phyloP scores from a whole-genome alignment of 2,797 vertebrate genomes.

The Enoplosus armatus region DNA sequence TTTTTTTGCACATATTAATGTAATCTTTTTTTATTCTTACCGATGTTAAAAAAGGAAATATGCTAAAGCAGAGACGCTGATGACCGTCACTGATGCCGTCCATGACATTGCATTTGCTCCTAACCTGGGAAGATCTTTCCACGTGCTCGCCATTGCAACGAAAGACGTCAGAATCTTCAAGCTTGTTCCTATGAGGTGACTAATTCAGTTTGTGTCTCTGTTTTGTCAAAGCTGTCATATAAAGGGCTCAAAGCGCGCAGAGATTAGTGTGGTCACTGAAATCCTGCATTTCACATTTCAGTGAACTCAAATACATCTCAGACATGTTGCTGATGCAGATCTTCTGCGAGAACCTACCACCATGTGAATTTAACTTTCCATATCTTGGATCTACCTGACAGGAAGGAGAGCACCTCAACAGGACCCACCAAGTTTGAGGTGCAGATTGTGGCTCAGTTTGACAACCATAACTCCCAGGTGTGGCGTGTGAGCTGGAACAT shows the following conservation, averaged over 20 bases:
- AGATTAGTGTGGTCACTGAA: neutral
- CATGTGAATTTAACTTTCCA: neutral
- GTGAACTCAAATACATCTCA: too few relatives aligned
- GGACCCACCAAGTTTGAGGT: slow-evolving; percentile 96
- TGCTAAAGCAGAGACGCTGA: slow-evolving; percentile 94
- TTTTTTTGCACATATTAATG: too few relatives aligned
- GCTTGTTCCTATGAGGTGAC: slow-evolving; percentile 94
- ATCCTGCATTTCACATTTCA: neutral
- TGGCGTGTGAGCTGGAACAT: slow-evolving; percentile 99
- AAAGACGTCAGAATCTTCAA: slow-evolving; percentile 99
- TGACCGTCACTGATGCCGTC: slow-evolving; percentile 96
- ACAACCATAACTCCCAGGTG: slow-evolving; percentile 98
- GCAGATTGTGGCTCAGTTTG: slow-evolving; percentile 96
- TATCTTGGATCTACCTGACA: slow-evolving; percentile 62
- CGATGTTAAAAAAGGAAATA: slow-evolving; percentile 90
- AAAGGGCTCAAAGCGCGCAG: neutral
- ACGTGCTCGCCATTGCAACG: slow-evolving; percentile 96
- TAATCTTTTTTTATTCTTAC: neutral
- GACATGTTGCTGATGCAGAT: too few relatives aligned
- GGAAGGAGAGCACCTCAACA: slow-evolving; percentile 92
- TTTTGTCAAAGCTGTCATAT: neutral
- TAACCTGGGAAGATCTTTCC: slow-evolving; percentile 97
- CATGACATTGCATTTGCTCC: slow-evolving; percentile 98
- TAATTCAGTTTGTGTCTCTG: rapidly evolving
- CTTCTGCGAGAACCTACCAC: neutral